These are phyloP conservation scores for Pachyseris speciosa DNA, from an alignment of 64 coral and sea anemone genomes.

Conservation along the genomic window DNA sequence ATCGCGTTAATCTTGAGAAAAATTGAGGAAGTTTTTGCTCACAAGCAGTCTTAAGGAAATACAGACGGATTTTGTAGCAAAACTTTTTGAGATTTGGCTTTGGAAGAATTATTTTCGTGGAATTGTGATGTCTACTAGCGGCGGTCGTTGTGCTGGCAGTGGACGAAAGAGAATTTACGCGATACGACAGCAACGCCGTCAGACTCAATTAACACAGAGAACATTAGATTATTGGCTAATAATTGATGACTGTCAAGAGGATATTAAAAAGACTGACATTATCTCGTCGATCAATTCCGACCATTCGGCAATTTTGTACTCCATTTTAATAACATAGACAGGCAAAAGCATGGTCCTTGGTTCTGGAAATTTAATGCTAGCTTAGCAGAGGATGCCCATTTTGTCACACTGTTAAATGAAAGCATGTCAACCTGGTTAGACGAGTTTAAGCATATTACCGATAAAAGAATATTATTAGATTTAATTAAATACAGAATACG, in stretches of 20 bases:
- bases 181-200: too few species aligned
- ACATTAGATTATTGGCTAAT: background rate
- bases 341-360: background rate
- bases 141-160: too few species aligned
- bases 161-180: too few species aligned
- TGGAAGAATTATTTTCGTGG: too few species aligned
- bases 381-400: background rate
- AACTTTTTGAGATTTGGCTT: too few species aligned
- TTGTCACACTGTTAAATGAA: conserved; percentile 18
- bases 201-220: background rate
- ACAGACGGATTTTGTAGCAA: too few species aligned
- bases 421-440: background rate
- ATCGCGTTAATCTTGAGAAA: too few species aligned
- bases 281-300: background rate
- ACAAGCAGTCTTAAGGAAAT: too few species aligned
- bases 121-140: too few species aligned
- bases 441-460: background rate
- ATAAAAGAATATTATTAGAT: conserved; percentile 13
- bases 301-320: conserved; percentile 8
- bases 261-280: conserved; percentile 1
- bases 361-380: conserved; percentile 42
- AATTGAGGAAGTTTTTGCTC: too few species aligned
- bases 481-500: conserved; percentile 11
- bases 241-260: conserved; percentile 10
- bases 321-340: background rate